phyloP scores from a whole-genome alignment of 2,888 invertebrate species.

The Drosophila suboccidentalis region DNA sequence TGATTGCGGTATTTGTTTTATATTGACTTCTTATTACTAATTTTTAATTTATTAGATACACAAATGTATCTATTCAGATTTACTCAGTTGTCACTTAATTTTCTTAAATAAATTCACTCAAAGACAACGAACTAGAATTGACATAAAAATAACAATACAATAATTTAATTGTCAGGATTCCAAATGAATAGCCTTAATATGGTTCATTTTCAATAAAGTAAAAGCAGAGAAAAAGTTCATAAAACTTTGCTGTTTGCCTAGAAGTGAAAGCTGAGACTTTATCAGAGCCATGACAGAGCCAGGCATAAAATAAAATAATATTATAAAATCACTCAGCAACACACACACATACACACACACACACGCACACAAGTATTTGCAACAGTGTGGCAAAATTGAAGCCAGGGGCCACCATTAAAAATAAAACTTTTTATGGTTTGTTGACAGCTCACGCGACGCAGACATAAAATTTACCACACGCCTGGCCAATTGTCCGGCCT shows the following conservation, averaged over 20 bases:
- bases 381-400: conserved; percentile 31
- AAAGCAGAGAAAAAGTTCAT: not conserved
- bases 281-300: conserved; percentile 33
- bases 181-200: not conserved
- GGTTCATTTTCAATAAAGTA: not conserved
- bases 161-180: not conserved
- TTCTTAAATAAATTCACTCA: not conserved
- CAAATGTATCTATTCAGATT: not conserved
- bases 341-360: conserved; percentile 2
- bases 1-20: conserved; percentile 14
- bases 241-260: not conserved
- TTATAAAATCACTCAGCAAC: conserved; percentile 42
- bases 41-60: not conserved
- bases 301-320: conserved; percentile 39
- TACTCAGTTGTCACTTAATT: not conserved
- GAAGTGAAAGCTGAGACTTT: conserved; percentile 10
- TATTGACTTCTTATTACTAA: too few species aligned
- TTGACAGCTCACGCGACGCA: conserved; percentile 49
- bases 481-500: conserved; percentile 28
- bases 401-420: conserved; percentile 50
- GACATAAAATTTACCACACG: conserved; percentile 32
- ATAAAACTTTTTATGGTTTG: conserved; percentile 59
- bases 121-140: not conserved
- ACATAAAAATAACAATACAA: not conserved
- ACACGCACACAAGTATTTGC: conserved; percentile 12